Evolutionary conservation across 2,888 invertebrate species (phyloP).

Genomic region (Campoletis raptor): DNA sequence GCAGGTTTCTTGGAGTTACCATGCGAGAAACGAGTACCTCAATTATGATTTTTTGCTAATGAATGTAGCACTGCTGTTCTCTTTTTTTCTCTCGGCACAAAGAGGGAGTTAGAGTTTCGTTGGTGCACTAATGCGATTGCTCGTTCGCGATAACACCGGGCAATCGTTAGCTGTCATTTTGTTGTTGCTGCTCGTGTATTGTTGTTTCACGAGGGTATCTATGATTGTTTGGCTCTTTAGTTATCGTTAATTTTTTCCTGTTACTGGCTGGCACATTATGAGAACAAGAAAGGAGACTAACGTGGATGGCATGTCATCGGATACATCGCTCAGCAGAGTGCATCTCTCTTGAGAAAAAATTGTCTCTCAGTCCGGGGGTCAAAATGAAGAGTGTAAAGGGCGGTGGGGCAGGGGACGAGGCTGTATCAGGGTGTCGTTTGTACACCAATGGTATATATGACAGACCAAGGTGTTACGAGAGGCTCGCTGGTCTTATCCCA

Average conservation of each 20-base stretch:
- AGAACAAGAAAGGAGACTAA: slow-evolving; percentile 40
- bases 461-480: slow-evolving; percentile 63
- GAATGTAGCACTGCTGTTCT: slow-evolving; percentile 82
- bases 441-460: slow-evolving; percentile 41
- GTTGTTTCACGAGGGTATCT: slow-evolving; percentile 44
- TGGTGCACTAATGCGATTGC: slow-evolving; percentile 69
- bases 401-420: slow-evolving; percentile 25
- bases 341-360: slow-evolving; percentile 54
- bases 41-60: slow-evolving; percentile 83
- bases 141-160: slow-evolving; percentile 80
- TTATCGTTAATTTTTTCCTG: slow-evolving; percentile 40
- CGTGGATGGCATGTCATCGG: slow-evolving; percentile 67
- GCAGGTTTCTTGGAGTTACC: slow-evolving; percentile 39
- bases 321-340: slow-evolving; percentile 53
- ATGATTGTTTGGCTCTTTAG: slow-evolving; percentile 28
- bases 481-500: slow-evolving; percentile 79
- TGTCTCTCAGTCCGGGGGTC: slow-evolving; percentile 29
- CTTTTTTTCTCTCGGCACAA: slow-evolving; percentile 66
- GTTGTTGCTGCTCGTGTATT: slow-evolving; percentile 58
- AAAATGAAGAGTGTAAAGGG: slow-evolving; percentile 9
- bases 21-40: slow-evolving; percentile 74
- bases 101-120: slow-evolving; percentile 78
- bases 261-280: slow-evolving; percentile 13
- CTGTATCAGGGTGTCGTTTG: slow-evolving; percentile 54
- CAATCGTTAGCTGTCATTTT: slow-evolving; percentile 81